phyloP scores from a whole-genome alignment of 1,140 invertebrate species.

The Brachionus plicatilis region DNA sequence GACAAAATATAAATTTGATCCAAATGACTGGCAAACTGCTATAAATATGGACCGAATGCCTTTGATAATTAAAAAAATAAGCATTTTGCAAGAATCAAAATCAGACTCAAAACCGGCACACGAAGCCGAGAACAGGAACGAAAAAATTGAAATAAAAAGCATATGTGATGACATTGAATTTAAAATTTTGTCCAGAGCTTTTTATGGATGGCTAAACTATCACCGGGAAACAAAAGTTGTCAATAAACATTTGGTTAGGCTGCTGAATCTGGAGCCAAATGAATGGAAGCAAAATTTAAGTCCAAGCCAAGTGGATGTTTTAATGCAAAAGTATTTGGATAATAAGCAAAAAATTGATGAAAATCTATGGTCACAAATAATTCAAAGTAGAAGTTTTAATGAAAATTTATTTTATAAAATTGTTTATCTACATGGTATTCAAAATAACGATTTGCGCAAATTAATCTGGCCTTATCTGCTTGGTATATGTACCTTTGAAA shows the following conservation, averaged over 20 bases:
- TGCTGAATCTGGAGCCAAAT: not conserved
- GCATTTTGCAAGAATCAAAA: not conserved
- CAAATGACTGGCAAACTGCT: not conserved
- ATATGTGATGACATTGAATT: slow-evolving; percentile 84
- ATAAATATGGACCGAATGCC: not conserved
- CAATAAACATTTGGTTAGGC: not conserved
- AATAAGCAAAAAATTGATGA: slow-evolving; percentile 19
- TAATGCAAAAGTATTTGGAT: slow-evolving; percentile 1
- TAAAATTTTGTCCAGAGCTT: slow-evolving; percentile 87
- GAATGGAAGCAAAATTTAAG: not conserved
- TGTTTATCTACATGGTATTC: not conserved
- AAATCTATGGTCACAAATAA: not conserved
- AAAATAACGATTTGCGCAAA: not conserved
- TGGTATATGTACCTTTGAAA: slow-evolving; percentile 76
- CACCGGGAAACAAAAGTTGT: slow-evolving; percentile 61
- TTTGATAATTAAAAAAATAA: not conserved
- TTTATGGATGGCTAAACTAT: slow-evolving; percentile 89
- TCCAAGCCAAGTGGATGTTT: not conserved
- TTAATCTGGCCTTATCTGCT: slow-evolving; percentile 81
- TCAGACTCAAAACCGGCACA: not conserved
- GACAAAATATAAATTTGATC: not conserved
- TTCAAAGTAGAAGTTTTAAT: not conserved
- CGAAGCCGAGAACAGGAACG: not conserved
- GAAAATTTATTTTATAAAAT: slow-evolving; percentile 5
- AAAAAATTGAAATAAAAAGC: not conserved